Conservation (phyloP, 2,797 vertebrate species). For the Sebastes hubbsi region DNA sequence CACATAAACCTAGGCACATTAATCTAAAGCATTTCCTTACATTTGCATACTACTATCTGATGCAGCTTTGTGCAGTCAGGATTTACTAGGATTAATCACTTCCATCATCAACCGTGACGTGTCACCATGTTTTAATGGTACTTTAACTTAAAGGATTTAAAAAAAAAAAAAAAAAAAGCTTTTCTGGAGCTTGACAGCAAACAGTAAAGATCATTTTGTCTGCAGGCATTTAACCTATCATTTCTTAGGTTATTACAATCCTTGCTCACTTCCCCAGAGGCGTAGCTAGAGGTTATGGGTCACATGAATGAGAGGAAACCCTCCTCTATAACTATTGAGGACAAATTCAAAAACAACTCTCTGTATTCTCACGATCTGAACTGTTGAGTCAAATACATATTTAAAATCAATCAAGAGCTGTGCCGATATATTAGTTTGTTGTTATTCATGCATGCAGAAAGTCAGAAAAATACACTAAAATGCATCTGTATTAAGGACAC, state of each 20-base stretch:
- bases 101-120: slow-evolving; percentile 23
- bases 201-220: neutral
- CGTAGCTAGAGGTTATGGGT: neutral
- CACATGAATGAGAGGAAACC: too few species aligned
- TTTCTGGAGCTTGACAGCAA: slow-evolving; percentile 1
- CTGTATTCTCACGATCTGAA: neutral
- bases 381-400: neutral
- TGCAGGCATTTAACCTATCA: neutral
- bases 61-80: slow-evolving; percentile 8
- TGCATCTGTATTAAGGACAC: neutral
- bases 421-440: neutral
- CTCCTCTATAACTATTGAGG: neutral
- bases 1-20: slow-evolving; percentile 21
- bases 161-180: neutral
- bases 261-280: neutral
- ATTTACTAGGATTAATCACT: slow-evolving; percentile 52
- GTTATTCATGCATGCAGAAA: neutral
- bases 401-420: neutral
- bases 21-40: slow-evolving; percentile 10
- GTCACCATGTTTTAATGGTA: slow-evolving; percentile 8
- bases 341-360: neutral
- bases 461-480: neutral
- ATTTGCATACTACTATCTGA: slow-evolving; percentile 34
- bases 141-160: slow-evolving; percentile 11
- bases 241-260: neutral